Conservation (phyloP, 2,888 invertebrate genomes). For the Pristionchus japonicus region DNA sequence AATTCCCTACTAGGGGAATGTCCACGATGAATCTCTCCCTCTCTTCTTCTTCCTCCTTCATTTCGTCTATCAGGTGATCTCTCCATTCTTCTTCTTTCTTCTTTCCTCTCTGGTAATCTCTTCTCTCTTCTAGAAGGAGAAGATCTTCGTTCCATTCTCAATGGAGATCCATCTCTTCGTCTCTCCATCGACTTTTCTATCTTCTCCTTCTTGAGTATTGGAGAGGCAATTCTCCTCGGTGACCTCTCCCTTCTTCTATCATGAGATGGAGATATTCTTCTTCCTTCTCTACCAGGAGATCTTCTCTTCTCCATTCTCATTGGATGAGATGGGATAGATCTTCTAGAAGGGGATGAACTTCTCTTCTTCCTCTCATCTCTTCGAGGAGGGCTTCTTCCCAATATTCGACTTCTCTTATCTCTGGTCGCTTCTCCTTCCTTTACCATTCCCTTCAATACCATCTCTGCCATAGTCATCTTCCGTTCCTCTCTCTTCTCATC, state of each 20-base stretch:
- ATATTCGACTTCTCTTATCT: not conserved
- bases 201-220: not conserved
- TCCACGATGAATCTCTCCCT: not conserved
- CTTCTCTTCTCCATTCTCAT: not conserved
- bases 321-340: not conserved
- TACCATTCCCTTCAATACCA: not conserved
- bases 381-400: not conserved
- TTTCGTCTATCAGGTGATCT: not conserved
- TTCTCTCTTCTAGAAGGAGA: constrained; percentile 37
- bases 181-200: not conserved
- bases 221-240: not conserved
- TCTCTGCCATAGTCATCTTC: not conserved
- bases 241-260: not conserved
- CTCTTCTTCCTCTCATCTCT: constrained; percentile 1
- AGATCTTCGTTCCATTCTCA: not conserved
- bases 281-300: not conserved
- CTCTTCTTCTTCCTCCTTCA: not conserved
- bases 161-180: not conserved
- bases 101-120: not conserved
- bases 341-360: not conserved
- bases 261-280: not conserved
- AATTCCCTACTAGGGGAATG: not conserved
- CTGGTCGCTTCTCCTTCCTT: not conserved
- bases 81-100: not conserved
- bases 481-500: not conserved